Conservation (phyloP, 2,113 vertebrate species). For the Pogonocichla stellata region DNA sequence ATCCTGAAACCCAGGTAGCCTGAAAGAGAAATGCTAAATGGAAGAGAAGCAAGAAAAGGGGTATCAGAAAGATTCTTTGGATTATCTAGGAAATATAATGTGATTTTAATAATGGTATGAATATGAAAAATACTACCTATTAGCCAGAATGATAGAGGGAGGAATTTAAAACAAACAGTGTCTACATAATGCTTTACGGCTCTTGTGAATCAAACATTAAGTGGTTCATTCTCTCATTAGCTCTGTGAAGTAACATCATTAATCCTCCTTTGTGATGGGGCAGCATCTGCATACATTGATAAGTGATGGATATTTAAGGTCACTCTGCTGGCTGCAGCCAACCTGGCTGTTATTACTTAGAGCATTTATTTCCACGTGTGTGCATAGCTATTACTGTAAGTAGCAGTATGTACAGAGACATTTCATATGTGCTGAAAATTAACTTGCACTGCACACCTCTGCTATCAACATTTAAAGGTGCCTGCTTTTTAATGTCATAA, state of each 20-base stretch:
- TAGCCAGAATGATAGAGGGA: not conserved
- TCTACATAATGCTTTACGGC: not conserved
- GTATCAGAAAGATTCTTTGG: not conserved
- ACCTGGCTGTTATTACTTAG: not conserved
- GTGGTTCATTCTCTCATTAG: conserved; percentile 38
- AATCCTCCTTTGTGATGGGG: conserved; percentile 23
- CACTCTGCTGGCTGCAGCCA: not conserved
- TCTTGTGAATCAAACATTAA: conserved; percentile 28
- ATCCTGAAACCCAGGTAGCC: not conserved
- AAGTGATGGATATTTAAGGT: conserved; percentile 23
- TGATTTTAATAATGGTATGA: not conserved
- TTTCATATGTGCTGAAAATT: not conserved
- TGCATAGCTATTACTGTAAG: not conserved
- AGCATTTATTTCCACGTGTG: not conserved
- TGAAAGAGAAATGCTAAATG: not conserved
- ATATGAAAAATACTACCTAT: conserved; percentile 2
- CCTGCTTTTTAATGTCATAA: not conserved
- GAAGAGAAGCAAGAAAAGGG: not conserved
- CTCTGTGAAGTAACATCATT: conserved; percentile 19
- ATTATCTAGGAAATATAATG: not conserved
- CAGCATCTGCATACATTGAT: not conserved
- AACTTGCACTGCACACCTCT: not conserved
- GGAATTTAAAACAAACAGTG: conserved; percentile 32
- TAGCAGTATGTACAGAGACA: not conserved
- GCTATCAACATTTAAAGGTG: not conserved